A percentile compares a stretch with the other conserved stretches of the same genome.
Conservation (phyloP, 2,888 invertebrate genomes). For the Eristalis tenax region DNA sequence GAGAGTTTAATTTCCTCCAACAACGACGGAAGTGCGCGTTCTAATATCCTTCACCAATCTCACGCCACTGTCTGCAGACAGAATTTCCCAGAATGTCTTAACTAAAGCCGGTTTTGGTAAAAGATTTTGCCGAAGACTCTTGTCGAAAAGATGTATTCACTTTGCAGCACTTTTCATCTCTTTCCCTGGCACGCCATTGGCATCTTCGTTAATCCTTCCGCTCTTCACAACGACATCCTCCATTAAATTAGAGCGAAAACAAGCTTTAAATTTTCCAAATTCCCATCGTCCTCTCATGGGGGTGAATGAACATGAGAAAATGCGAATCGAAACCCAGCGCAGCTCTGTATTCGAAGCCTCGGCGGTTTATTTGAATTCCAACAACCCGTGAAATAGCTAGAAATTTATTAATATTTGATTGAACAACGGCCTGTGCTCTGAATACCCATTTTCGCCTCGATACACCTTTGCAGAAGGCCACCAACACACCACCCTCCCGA, state of each 20-base stretch:
- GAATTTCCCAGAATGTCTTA: too few species aligned
- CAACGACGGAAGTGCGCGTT: too few species aligned
- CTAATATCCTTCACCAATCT: too few species aligned
- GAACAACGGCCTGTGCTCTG: constrained; percentile 20
- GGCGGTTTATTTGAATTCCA: constrained; percentile 37
- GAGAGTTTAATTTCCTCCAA: too few species aligned
- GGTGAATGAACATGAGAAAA: background rate
- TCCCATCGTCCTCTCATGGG: background rate
- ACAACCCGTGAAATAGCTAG: constrained; percentile 20
- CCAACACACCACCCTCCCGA: background rate
- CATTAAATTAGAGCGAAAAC: background rate
- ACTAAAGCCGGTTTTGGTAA: too few species aligned
- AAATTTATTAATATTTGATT: constrained; percentile 56
- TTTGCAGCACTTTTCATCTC: too few species aligned
- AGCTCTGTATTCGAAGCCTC: background rate
- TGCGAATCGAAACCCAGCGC: background rate
- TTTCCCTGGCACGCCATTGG: too few species aligned
- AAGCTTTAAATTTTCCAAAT: background rate
- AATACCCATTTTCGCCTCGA: background rate
- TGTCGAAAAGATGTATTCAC: too few species aligned
- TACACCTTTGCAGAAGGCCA: constrained; percentile 1
- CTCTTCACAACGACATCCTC: background rate
- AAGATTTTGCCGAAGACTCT: too few species aligned
- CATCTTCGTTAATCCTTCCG: background rate
- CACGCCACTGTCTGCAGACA: too few species aligned